Evolutionary conservation across 2,797 vertebrate genomes (phyloP).

Genomic region (Poeciliopsis presidionis): DNA sequence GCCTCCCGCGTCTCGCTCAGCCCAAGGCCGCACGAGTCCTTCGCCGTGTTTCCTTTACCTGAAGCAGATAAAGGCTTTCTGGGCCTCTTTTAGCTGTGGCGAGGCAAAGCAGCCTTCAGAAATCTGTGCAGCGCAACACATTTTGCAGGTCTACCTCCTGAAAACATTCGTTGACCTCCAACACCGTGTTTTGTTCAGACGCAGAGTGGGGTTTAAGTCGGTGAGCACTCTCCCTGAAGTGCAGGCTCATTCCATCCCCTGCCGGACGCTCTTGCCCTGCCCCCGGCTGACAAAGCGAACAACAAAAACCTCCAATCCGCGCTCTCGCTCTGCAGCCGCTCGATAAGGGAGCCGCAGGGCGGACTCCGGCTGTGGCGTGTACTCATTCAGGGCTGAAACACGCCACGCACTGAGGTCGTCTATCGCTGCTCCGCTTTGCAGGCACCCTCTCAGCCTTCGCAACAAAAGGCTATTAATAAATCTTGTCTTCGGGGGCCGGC

Average conservation of each 20-base stretch:
- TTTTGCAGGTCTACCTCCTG: background rate
- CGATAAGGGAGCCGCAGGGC: slow-evolving; percentile 11
- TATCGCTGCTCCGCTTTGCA: slow-evolving; percentile 9
- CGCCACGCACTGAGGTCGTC: background rate
- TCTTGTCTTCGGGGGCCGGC: background rate
- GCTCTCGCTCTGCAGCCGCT: background rate
- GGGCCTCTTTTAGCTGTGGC: slow-evolving; percentile 10
- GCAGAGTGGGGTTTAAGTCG: slow-evolving; percentile 16
- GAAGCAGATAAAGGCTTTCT: slow-evolving; percentile 24
- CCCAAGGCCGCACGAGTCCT: slow-evolving; percentile 10
- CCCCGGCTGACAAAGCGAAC: slow-evolving; percentile 22
- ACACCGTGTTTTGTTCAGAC: slow-evolving; percentile 6
- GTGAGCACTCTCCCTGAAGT: slow-evolving; percentile 6
- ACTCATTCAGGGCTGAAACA: slow-evolving; percentile 24
- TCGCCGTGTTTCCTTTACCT: background rate
- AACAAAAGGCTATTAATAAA: background rate
- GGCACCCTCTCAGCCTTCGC: background rate
- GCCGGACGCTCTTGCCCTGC: slow-evolving; percentile 14
- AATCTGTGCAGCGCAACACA: slow-evolving; percentile 10
- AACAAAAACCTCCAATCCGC: slow-evolving; percentile 12
- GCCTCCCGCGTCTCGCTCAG: background rate
- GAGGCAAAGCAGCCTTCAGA: slow-evolving; percentile 2
- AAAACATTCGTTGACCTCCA: slow-evolving; percentile 25
- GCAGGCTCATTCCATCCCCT: slow-evolving; percentile 34
- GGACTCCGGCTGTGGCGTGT: slow-evolving; percentile 1